These are phyloP conservation scores for Pseudoatta argentina DNA, from an alignment of 1,140 invertebrate genomes.

Conservation along the genomic window DNA sequence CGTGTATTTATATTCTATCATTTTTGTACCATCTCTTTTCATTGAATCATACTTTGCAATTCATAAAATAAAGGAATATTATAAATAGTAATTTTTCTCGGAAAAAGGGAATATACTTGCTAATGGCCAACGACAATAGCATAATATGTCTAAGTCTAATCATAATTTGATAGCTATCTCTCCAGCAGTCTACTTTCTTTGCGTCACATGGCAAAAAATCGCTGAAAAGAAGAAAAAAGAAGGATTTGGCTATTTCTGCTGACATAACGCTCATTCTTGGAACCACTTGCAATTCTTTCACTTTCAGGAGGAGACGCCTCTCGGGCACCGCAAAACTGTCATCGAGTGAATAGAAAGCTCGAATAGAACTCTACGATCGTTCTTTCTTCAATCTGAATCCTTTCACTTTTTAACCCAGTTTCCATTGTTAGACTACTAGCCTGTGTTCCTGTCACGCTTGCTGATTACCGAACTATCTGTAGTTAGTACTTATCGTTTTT, in stretches of 20 bases:
- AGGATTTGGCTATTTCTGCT: not conserved
- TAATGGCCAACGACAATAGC: not conserved
- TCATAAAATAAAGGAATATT: not conserved
- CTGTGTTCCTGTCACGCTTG: slow-evolving; percentile 67
- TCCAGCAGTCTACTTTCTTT: not conserved
- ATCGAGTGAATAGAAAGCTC: slow-evolving; percentile 46
- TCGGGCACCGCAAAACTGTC: slow-evolving; percentile 13
- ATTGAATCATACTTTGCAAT: not conserved
- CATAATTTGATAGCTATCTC: not conserved
- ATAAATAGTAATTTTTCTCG: not conserved
- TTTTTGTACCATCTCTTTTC: not conserved
- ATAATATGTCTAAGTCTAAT: not conserved
- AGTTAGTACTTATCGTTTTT: slow-evolving; percentile 40
- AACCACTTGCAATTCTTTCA: slow-evolving; percentile 5
- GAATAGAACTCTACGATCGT: slow-evolving; percentile 58
- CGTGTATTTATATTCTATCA: not conserved
- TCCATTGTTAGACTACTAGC: slow-evolving; percentile 75
- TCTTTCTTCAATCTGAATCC: slow-evolving; percentile 72
- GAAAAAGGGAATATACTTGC: not conserved
- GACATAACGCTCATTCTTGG: not conserved
- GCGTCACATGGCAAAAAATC: not conserved
- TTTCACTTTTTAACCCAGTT: slow-evolving; percentile 85
- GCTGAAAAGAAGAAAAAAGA: not conserved
- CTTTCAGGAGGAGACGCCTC: not conserved
- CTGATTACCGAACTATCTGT: slow-evolving; percentile 48